phyloP scores from a whole-genome alignment of 2,113 vertebrate genomes.

The Sus scrofa region T2T-Sscrofa CM000824.6:137232001-137232500 shows the following conservation, averaged over 20 bases:
- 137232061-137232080: constrained; percentile 78
- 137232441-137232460: constrained; percentile 83
- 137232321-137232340: constrained; percentile 82
- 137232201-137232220: constrained; percentile 89
- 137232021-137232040: constrained; percentile 82
- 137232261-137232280: constrained; percentile 80
- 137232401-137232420: constrained; percentile 77
- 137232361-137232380: constrained; percentile 71
- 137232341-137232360: constrained; percentile 37
- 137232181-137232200: constrained; percentile 92
- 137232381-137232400: constrained; percentile 51
- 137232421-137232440: constrained; percentile 61
- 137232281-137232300: constrained; percentile 82
- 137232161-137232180: constrained; percentile 91
- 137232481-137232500: constrained; percentile 78
- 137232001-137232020: constrained; percentile 70
- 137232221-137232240: constrained; percentile 86
- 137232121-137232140: constrained; percentile 90
- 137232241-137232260: constrained; percentile 86
- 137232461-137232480: constrained; percentile 74
- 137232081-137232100: constrained; percentile 83
- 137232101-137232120: constrained; percentile 86
- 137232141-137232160: constrained; percentile 90
- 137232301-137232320: constrained; percentile 87
- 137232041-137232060: constrained; percentile 80